phyloP scores from a whole-genome alignment of 1,140 invertebrate species.

The roundworm (Caenorhabditis elegans) region WBcel235 BX284602.5:10214501-10215000 shows the following conservation, averaged over 20 bases:
- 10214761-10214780: too few species aligned
- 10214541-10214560: background rate
- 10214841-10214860: too few species aligned
- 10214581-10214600: background rate
- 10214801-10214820: background rate
- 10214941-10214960: too few species aligned
- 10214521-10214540: constrained; percentile 12
- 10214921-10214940: too few species aligned
- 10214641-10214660: background rate
- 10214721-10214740: background rate
- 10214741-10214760: background rate
- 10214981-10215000: too few species aligned
- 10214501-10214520: background rate
- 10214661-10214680: background rate
- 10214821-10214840: background rate
- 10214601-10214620: constrained; percentile 1
- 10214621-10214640: constrained; percentile 17
- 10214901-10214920: too few species aligned
- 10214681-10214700: background rate
- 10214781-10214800: background rate
- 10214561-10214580: background rate
- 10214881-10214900: too few species aligned
- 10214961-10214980: too few species aligned
- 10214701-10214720: background rate
- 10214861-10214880: too few species aligned